These are phyloP conservation scores for Malurus alboscapulatus DNA, from an alignment of 2,113 vertebrate species.

Conservation along the genomic window DNA sequence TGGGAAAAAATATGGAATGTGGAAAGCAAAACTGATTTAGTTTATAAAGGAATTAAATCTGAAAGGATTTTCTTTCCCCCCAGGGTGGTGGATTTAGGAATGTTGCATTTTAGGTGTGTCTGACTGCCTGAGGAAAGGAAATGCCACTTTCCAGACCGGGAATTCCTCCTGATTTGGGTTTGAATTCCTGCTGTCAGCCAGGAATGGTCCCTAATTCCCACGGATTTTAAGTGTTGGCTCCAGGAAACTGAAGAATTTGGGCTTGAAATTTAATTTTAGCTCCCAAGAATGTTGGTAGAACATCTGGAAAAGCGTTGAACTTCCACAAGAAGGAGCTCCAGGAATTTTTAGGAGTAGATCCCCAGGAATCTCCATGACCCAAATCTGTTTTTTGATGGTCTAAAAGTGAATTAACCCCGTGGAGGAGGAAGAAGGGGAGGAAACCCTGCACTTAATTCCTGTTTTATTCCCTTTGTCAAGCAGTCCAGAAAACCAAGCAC, in stretches of 20 bases:
- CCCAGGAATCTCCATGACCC: neutral
- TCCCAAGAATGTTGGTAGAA: neutral
- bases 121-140: neutral
- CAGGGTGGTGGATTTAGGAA: neutral
- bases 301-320: neutral
- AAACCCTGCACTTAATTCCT: neutral
- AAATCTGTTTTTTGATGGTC: neutral
- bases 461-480: neutral
- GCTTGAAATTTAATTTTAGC: neutral
- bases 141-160: neutral
- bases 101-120: neutral
- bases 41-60: neutral
- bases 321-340: neutral
- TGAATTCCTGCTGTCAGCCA: neutral
- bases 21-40: neutral
- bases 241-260: neutral
- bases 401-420: neutral
- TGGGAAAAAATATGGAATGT: neutral
- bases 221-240: neutral
- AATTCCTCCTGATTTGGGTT: neutral
- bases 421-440: neutral
- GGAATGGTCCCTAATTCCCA: neutral
- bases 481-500: constrained; percentile 15
- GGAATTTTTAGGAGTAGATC: neutral
- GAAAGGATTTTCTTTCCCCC: neutral